phyloP scores from a whole-genome alignment of 2,113 vertebrate genomes.

The Catharus minimus region DNA sequence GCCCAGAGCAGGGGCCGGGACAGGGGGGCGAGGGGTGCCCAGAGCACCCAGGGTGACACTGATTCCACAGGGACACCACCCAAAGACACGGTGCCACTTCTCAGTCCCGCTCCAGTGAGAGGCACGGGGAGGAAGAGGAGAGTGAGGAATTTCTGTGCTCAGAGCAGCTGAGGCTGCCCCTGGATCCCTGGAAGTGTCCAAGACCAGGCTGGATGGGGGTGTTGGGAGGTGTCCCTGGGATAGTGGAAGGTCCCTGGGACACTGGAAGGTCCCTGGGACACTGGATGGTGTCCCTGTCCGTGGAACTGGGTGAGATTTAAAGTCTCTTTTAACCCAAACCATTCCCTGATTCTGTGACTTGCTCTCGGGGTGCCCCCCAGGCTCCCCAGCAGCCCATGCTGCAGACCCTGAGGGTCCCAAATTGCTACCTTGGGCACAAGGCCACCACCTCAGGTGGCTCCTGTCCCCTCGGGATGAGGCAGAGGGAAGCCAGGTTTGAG shows the following conservation, averaged over 20 bases:
- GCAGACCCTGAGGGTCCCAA: background rate
- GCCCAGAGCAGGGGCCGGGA: background rate
- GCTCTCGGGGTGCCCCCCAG: background rate
- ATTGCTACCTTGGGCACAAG: background rate
- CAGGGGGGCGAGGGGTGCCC: background rate
- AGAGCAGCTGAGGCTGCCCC: background rate
- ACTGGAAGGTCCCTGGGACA: no score
- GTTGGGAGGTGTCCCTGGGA: no score
- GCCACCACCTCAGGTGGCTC: background rate
- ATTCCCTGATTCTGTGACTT: background rate
- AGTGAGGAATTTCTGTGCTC: background rate
- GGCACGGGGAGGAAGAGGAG: fast-evolving
- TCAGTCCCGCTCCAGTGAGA: background rate
- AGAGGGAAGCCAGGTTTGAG: fast-evolving
- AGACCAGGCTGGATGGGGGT: fast-evolving
- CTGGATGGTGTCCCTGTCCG: background rate
- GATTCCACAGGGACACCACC: background rate
- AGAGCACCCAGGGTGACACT: background rate
- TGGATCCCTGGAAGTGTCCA: background rate
- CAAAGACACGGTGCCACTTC: background rate
- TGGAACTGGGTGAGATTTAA: background rate
- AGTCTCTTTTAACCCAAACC: background rate
- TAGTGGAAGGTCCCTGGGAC: no score
- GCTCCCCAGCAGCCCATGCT: background rate
- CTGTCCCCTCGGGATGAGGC: background rate